Evolutionary conservation across 2,113 vertebrate species (phyloP).

Genomic region (Cyprinodon brontotheroides): DNA sequence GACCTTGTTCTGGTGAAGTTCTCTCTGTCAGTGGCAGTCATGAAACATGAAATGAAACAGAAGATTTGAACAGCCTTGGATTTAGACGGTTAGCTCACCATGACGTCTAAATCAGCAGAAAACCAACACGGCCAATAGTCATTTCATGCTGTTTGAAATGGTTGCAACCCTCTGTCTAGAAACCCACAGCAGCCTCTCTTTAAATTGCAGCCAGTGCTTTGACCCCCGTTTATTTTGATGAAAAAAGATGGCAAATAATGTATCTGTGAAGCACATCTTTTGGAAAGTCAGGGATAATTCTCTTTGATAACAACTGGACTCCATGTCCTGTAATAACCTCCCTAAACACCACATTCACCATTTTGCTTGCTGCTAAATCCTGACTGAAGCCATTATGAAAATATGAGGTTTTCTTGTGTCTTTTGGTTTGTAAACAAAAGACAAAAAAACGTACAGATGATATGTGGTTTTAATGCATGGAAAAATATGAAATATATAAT

Average conservation of each 20-base stretch:
- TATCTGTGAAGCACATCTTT: background rate
- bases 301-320: background rate
- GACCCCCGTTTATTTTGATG: background rate
- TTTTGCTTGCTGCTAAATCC: background rate
- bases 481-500: too few species aligned
- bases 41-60: background rate
- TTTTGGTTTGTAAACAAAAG: too few species aligned
- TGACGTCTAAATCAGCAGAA: background rate
- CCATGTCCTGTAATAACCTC: constrained; percentile 2
- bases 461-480: too few species aligned
- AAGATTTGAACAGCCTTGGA: background rate
- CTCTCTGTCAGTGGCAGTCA: background rate
- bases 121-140: background rate
- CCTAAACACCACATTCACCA: background rate
- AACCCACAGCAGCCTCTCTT: background rate
- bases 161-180: background rate
- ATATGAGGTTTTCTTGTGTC: background rate
- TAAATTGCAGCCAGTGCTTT: background rate
- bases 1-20: background rate
- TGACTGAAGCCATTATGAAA: background rate
- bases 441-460: too few species aligned
- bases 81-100: background rate
- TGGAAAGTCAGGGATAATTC: background rate
- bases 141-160: background rate
- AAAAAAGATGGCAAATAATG: background rate